Conservation (phyloP, 2,797 vertebrate species). For the Rousettus madagascariensis region DNA sequence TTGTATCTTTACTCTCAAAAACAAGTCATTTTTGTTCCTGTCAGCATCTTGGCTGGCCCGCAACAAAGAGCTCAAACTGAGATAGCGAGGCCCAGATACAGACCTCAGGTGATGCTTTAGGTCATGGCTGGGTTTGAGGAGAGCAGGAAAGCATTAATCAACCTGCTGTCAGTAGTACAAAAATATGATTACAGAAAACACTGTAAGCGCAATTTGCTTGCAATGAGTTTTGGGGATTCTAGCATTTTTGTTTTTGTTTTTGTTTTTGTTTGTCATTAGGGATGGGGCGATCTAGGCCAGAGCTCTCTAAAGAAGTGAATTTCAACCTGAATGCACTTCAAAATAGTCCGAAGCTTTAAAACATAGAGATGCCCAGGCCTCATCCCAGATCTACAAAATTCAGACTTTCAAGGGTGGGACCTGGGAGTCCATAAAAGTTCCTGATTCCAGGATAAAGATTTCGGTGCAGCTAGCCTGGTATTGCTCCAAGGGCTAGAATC, state of each 20-base stretch:
- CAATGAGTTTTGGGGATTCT: background rate
- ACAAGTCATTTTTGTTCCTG: conserved; percentile 75
- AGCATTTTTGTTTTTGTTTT: background rate
- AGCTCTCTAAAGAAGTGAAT: background rate
- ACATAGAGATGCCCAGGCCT: background rate
- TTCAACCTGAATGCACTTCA: background rate
- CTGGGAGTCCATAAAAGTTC: background rate
- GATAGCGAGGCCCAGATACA: background rate
- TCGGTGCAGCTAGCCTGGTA: background rate
- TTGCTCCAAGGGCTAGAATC: background rate
- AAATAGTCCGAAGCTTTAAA: background rate
- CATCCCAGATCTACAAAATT: background rate
- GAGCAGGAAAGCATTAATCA: background rate
- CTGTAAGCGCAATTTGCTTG: background rate
- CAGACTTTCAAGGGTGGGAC: background rate
- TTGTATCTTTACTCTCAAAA: conserved; percentile 73
- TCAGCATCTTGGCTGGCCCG: conserved; percentile 69
- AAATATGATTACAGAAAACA: background rate
- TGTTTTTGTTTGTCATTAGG: background rate
- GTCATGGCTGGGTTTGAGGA: background rate
- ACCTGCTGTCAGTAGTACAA: background rate
- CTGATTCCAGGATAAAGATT: background rate
- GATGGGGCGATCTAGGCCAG: background rate
- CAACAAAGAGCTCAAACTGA: conserved; percentile 45
- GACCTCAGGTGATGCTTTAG: background rate